Evolutionary conservation across 2,797 vertebrate species (phyloP), one percentile per base, ranked within the genome.

Genomic region (Geotria australis): DNA sequence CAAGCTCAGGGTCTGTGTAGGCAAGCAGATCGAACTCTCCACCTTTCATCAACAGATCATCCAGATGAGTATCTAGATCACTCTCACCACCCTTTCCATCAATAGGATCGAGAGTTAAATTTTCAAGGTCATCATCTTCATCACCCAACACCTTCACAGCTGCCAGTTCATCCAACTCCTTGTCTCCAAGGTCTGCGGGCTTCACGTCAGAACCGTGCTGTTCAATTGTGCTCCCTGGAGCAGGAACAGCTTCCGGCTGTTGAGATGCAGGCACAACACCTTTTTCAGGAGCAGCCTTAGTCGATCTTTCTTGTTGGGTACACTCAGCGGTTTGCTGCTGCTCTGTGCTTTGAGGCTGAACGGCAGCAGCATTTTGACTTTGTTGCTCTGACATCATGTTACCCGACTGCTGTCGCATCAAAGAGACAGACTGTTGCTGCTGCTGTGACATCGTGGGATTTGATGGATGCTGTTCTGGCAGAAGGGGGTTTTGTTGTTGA

Each of bases 11-110:
- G 63, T 96, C 88, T 11, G 91, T 93, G 61, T 96, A 99, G 1
- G 91, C 91, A 64, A 99, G 94, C 46, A 99, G 83, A 69, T 99
- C 91, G 70, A 99, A 99, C 62, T 96, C 85, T 3, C 85, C 89
- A 7, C 86, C 84, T 62, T 75, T 79, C 46, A 99, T 65, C 24
- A 38, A 38, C 58, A 99, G 86, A 67, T 99, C 85, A 63, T 96
- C 91, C 46, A 99, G 77, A 63, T 99, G 88, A 61, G 91, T 72
- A 64, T 99, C 91, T 57, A 93, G 94, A 66, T 99, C 91, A 24
- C 96, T 63, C 58, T 99, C 91, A 63, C 76, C 77, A 53, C 73
- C 76, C 70, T 99, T 96, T 15, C 83, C 81, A 68, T 95, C 89
- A 46, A 95, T 89, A 47, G 88, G 63, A 62, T 93, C 91, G 57